Conservation (phyloP, 1,140 invertebrate genomes). For the Pteromalus puparum region DNA sequence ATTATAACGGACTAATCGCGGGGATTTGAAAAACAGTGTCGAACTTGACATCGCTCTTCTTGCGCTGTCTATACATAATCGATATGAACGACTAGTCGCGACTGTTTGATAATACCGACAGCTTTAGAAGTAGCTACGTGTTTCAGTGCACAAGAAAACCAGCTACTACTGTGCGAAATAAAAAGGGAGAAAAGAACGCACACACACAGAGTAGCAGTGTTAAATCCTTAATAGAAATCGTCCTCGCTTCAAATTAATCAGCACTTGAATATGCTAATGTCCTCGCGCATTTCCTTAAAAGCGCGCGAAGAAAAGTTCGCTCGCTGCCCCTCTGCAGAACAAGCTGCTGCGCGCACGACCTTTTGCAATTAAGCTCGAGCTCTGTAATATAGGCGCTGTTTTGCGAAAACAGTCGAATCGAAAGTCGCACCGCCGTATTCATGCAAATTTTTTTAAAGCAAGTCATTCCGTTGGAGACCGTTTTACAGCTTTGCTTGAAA, state of each 20-base stretch:
- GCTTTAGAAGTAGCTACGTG: neutral
- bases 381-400: neutral
- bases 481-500: too few relatives aligned
- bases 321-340: neutral
- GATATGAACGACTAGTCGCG: too few relatives aligned
- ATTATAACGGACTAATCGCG: too few relatives aligned
- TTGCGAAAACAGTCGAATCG: conserved; percentile 9
- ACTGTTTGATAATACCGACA: too few relatives aligned
- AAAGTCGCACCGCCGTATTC: neutral
- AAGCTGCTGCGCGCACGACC: neutral
- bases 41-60: too few relatives aligned
- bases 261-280: conserved; percentile 48
- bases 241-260: conserved; percentile 33
- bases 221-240: conserved; percentile 39
- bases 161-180: neutral
- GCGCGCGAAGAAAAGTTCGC: conserved; percentile 35
- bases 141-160: neutral
- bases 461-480: conserved; percentile 17
- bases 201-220: neutral
- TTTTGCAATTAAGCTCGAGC: conserved; percentile 31
- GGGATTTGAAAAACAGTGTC: too few relatives aligned
- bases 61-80: too few relatives aligned
- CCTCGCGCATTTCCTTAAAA: conserved; percentile 15
- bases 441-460: neutral
- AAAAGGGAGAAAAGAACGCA: neutral